Evolutionary conservation across 92 coral and sea anemone genomes (phyloP).

Genomic region (Virgularia gustaviana): DNA sequence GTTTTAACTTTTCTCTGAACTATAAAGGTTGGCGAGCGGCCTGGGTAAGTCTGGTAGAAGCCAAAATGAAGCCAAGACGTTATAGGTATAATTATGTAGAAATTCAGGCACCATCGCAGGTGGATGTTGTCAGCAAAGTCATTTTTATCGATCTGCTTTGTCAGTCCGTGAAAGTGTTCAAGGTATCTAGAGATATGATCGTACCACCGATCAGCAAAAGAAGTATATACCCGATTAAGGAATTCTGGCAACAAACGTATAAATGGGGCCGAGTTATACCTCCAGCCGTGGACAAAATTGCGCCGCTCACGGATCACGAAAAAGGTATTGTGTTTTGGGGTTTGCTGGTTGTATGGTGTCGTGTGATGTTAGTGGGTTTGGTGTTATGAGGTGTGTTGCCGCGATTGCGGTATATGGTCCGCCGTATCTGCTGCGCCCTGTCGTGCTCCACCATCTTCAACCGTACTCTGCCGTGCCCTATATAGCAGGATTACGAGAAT

Average conservation of each 20-base stretch:
- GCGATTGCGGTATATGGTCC: no score
- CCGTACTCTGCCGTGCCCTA: no score
- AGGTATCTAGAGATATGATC: conserved; percentile 35
- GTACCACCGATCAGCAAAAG: conserved; percentile 36
- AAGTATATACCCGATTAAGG: conserved; percentile 18
- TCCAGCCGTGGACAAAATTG: conserved; percentile 1
- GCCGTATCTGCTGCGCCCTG: no score
- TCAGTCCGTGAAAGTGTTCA: not conserved
- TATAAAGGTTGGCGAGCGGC: conserved; percentile 59
- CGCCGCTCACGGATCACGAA: conserved; percentile 15
- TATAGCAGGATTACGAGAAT: no score
- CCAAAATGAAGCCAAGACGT: not conserved
- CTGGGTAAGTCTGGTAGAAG: conserved; percentile 47
- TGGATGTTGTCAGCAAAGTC: not conserved
- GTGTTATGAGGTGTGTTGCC: no score
- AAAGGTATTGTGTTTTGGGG: no score
- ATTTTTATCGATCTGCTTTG: conserved; percentile 47
- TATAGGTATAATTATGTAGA: conserved; percentile 8
- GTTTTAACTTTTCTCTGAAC: conserved; percentile 17
- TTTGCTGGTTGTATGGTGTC: no score
- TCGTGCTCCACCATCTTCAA: no score
- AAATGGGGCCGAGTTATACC: conserved; percentile 48
- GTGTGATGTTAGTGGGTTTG: no score
- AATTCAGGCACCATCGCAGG: not conserved
- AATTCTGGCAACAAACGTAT: conserved; percentile 45